phyloP scores from a whole-genome alignment of 2,797 vertebrate genomes.

The Chrysolophus pictus region DNA sequence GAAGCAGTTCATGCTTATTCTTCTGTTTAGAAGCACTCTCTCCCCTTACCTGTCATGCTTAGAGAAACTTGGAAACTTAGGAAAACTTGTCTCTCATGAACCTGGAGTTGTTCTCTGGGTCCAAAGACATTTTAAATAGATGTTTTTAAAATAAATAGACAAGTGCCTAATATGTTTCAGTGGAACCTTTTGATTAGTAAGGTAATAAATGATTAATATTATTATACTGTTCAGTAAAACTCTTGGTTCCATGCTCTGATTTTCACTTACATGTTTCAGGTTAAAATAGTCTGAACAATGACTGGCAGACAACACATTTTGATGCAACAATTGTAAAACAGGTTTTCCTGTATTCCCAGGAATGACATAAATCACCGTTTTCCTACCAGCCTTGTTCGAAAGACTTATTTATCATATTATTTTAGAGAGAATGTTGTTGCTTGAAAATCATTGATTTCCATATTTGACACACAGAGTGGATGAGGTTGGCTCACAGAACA shows the following conservation, averaged over 20 bases:
- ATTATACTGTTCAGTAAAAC: neutral
- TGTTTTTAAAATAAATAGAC: no score
- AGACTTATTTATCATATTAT: neutral
- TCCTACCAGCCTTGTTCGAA: neutral
- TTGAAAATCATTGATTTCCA: constrained; percentile 1
- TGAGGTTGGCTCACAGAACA: neutral
- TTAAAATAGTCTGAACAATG: neutral
- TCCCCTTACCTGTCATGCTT: neutral
- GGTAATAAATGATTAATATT: neutral
- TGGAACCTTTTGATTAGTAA: neutral
- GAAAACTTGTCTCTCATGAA: neutral
- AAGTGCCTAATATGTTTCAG: neutral
- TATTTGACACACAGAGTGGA: neutral
- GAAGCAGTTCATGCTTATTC: neutral
- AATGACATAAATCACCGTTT: neutral
- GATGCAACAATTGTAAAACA: neutral
- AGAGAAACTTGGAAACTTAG: neutral
- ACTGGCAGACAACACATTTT: neutral
- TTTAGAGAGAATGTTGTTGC: neutral
- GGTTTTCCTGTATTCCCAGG: neutral
- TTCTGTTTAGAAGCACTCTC: neutral
- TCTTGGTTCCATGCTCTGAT: neutral
- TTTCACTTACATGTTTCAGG: neutral
- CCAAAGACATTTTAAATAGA: neutral
- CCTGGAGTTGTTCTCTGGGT: neutral